Base-by-base conservation (phyloP, 2,113 vertebrate genomes). In the Plectropomus leopardus region DNA sequence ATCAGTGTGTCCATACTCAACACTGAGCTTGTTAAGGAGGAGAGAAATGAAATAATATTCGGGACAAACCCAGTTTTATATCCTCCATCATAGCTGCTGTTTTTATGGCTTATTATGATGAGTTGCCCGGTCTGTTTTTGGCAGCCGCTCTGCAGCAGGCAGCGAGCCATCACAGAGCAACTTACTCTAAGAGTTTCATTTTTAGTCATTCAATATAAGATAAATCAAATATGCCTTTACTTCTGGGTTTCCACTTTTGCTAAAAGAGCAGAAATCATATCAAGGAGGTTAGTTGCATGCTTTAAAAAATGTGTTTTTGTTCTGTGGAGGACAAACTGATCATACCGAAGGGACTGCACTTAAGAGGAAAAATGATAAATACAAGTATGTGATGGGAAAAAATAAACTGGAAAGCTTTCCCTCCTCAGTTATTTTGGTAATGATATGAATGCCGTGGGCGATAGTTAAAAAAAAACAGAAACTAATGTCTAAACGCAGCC, bases 41-140 rank as follows among this genome's bases (percentile, higher is more conserved):
- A 36, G 24, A 44, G 15, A 72, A 76, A 72, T 64, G 10, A 72
- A 61, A 72, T 59, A n/a, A 63, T 80, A 85, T 78, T 69, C 78
- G 68, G 72, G 72, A 72, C 70, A 59, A 68, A 77, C 67, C 74
- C 80, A 67, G 69, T 84, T 83, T 86, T 69, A 40, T 75, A 45
- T 83, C 79, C 51, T 68, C 68, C 48, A 58, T 84, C 59, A 17
- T 66, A 67, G 60, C 76, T 57, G 78, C 82, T 66, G 44, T 48
- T 19, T n/a, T n/a, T n/a, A n/a, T 58, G 57, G 45, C 21, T 42
- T 70, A 6, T 48, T 88, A 68, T 80, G 84, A 82, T 80, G 73
- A 70, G 71, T 51, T 68, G 58, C 80, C 45, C 81, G 76, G 83
- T 60, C 65, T 55, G 58, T 24, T 61, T n/a, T 72, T 86, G 84